A percentile compares a stretch with the other conserved stretches of the same genome.
phyloP scores from a whole-genome alignment of 1,140 invertebrate genomes.

The Campoletis sonorensis region DNA sequence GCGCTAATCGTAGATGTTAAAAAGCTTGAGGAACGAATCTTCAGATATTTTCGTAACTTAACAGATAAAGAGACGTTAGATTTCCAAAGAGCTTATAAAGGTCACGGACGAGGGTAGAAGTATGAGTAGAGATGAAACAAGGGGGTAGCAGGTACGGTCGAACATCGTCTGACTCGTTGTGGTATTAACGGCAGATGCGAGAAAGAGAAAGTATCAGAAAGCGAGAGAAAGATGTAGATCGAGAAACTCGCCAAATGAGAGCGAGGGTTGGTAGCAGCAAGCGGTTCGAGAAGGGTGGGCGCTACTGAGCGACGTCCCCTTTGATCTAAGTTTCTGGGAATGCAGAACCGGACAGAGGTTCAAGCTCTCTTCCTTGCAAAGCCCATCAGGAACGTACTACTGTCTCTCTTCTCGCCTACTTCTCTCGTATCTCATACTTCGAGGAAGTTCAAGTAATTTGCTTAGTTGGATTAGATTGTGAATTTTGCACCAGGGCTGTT shows the following conservation, averaged over 20 bases:
- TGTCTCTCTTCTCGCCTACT: neutral
- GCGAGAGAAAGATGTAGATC: neutral
- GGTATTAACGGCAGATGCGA: slow-evolving; percentile 36
- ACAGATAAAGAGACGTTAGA: neutral
- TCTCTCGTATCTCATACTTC: slow-evolving; percentile 31
- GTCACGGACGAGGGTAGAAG: neutral
- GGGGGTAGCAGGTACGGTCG: neutral
- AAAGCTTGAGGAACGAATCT: neutral
- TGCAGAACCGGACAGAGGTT: slow-evolving; percentile 60
- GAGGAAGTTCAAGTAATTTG: slow-evolving; percentile 68
- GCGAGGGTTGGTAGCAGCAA: slow-evolving; percentile 31
- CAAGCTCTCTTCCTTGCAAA: slow-evolving; percentile 38
- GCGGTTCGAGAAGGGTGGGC: slow-evolving; percentile 36
- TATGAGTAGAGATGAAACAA: neutral
- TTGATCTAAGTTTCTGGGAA: slow-evolving; percentile 70
- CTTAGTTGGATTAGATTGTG: slow-evolving; percentile 71
- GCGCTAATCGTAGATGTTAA: too few relatives aligned
- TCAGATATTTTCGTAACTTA: neutral
- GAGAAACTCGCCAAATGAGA: slow-evolving; percentile 12
- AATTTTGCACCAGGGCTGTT: slow-evolving; percentile 66
- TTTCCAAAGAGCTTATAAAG: neutral
- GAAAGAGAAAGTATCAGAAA: neutral
- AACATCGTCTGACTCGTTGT: neutral
- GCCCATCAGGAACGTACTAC: neutral
- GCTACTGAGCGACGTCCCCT: slow-evolving; percentile 52